Evolutionary conservation across 2,113 vertebrate genomes (phyloP).

Genomic region (Seriola rivoliana): DNA sequence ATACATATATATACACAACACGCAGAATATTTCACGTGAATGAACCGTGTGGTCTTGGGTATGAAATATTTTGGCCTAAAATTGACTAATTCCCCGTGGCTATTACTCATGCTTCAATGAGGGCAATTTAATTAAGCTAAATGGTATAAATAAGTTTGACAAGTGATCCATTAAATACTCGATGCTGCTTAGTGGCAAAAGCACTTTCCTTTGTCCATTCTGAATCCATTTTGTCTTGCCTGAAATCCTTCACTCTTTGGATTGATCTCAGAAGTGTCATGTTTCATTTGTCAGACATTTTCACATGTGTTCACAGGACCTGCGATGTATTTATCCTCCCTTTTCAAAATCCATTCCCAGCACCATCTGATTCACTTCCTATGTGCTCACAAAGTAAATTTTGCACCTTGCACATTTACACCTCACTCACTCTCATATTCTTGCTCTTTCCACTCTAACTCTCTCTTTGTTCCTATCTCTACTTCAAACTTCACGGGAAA

Average conservation of each 20-base stretch:
- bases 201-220: constrained; percentile 1
- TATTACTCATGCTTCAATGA: neutral
- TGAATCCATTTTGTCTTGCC: neutral
- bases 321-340: neutral
- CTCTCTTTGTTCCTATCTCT: neutral
- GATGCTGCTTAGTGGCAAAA: neutral
- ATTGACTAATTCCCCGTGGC: no score
- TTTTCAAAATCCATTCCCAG: neutral
- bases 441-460: neutral
- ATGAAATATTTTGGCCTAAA: no score
- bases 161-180: constrained; percentile 18
- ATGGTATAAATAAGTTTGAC: neutral
- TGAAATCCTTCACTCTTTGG: neutral
- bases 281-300: neutral
- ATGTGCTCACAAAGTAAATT: constrained; percentile 2
- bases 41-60: no score
- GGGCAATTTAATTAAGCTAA: constrained; percentile 1
- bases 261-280: neutral
- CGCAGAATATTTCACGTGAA: no score
- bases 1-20: no score
- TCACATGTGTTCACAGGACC: neutral
- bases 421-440: neutral
- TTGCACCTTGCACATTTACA: neutral
- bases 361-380: neutral
- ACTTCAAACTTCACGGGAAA: constrained; percentile 25